phyloP scores from a whole-genome alignment of 2,797 vertebrate species.

The Poecilia wingei region DNA sequence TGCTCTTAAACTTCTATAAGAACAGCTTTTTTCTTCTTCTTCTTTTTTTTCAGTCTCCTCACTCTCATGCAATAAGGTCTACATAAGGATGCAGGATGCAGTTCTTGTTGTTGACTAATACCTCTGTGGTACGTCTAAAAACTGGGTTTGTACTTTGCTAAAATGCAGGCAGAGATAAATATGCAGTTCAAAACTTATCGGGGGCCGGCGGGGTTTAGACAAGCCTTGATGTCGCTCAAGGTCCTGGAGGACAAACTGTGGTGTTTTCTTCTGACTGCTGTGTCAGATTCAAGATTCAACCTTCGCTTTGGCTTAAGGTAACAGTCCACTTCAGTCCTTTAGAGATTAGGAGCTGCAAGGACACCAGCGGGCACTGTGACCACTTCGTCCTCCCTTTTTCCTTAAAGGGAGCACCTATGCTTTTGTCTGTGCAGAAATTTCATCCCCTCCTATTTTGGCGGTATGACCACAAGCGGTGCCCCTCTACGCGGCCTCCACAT shows the following conservation, averaged over 20 bases:
- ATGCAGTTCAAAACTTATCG: slow-evolving; percentile 46
- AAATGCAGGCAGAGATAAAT: slow-evolving; percentile 67
- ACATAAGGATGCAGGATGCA: slow-evolving; percentile 75
- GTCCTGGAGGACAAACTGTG: slow-evolving; percentile 36
- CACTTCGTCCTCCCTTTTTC: slow-evolving; percentile 27
- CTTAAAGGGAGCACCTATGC: slow-evolving; percentile 27
- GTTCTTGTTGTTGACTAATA: slow-evolving; percentile 64
- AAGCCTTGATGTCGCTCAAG: slow-evolving; percentile 25
- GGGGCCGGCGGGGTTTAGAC: slow-evolving; percentile 14
- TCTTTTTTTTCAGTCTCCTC: slow-evolving; percentile 37
- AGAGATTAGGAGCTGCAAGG: slow-evolving; percentile 27
- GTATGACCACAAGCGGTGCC: slow-evolving; percentile 94
- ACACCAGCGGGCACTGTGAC: slow-evolving; percentile 32
- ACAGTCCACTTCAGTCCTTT: slow-evolving; percentile 45
- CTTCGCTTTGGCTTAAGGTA: slow-evolving; percentile 49
- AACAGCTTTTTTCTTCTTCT: slow-evolving; percentile 21
- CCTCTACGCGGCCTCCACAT: slow-evolving; percentile 99
- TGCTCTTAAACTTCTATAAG: slow-evolving; percentile 57
- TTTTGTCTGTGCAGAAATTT: slow-evolving; percentile 81
- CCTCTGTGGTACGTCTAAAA: slow-evolving; percentile 61
- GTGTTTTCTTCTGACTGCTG: slow-evolving; percentile 18
- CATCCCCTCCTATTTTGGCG: slow-evolving; percentile 86
- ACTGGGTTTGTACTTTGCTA: slow-evolving; percentile 55
- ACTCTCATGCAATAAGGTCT: slow-evolving; percentile 78
- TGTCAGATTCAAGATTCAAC: slow-evolving; percentile 41